Evolutionary conservation across 2,797 vertebrate species (phyloP), one percentile per base, ranked within the genome.

Genomic region (Tauraco hartlaubi): DNA sequence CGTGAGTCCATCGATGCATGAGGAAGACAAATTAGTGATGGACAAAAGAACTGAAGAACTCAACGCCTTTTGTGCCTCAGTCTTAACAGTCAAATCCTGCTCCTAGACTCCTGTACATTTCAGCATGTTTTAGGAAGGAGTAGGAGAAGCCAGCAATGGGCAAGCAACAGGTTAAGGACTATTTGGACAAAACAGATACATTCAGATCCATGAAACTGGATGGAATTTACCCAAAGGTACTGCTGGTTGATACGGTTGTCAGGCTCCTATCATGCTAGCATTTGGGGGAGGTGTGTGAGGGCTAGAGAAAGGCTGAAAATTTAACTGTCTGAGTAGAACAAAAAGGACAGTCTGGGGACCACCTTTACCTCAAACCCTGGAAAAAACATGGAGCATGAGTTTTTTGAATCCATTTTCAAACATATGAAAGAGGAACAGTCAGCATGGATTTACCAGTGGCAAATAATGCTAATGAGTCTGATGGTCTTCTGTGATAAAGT

Each of bases 231-330:
- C 6, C 28, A 72, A 59, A 5, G 5, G 13, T 72, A 19, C 37
- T 35, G 9, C 59, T 64, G 26, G 12, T 22, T 2, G 5, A n/a
- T 85, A 54, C 0, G 0, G 15, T 31, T 72, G 11, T 62, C 41
- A 76, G 33, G 8, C 31, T 41, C 11, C 7, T 54, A 0, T 66
- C 44, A 19, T 19, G 16, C 19, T 86, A 55, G 9, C 23, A 3
- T 69, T 73, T 66, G 37, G 3, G 2, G 3, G 8, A 73, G 39
- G 5, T 73, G 12, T 22, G 33, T 83, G 19, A 73, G 22, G 43
- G 23, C 17, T 69, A 66, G 19, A 74, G 31, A 52, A 90, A 77
- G 13, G 17, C 37, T 80, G 18, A 79, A 92, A 58, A 41, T 44
- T 2, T 23, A 7, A 63, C 48, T 82, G 19, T 19, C 19, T 48